Evolutionary conservation across 2,888 invertebrate genomes (phyloP).

Genomic region (Leistus spinibarbis): DNA sequence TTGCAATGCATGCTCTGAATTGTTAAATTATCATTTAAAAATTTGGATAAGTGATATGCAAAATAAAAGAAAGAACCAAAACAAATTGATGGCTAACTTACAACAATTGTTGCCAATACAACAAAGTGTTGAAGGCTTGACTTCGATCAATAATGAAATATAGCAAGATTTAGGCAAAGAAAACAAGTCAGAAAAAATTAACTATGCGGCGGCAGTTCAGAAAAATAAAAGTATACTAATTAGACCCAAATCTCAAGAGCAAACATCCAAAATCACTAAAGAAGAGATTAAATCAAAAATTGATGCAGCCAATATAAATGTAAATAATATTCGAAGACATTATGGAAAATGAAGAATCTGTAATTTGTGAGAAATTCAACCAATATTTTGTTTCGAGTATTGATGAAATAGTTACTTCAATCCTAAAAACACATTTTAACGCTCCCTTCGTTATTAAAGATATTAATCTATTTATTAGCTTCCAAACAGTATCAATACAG

Average conservation of each 20-base stretch:
- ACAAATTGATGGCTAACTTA: not conserved
- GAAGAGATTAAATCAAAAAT: too few relatives aligned
- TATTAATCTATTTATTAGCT: not conserved
- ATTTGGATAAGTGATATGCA: not conserved
- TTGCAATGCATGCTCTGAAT: not conserved
- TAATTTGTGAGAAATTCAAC: constrained; percentile 1
- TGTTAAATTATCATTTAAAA: not conserved
- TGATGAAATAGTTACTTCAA: constrained; percentile 2
- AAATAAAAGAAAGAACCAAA: not conserved
- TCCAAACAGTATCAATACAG: too few relatives aligned
- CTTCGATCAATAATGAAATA: not conserved
- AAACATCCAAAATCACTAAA: too few relatives aligned
- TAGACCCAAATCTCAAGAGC: too few relatives aligned
- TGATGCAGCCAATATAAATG: too few relatives aligned
- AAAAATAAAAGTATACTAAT: too few relatives aligned
- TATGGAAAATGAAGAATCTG: constrained; percentile 2
- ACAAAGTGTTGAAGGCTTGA: not conserved
- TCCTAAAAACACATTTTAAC: not conserved
- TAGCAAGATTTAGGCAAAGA: not conserved
- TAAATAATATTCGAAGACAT: too few relatives aligned
- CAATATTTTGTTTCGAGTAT: constrained; percentile 4
- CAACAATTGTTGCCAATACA: not conserved
- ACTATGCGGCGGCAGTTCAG: not conserved
- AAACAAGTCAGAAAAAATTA: not conserved
- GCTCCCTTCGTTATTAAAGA: too few relatives aligned